Conservation (phyloP, 2,888 invertebrate genomes). For the Drosophila eohydei region DNA sequence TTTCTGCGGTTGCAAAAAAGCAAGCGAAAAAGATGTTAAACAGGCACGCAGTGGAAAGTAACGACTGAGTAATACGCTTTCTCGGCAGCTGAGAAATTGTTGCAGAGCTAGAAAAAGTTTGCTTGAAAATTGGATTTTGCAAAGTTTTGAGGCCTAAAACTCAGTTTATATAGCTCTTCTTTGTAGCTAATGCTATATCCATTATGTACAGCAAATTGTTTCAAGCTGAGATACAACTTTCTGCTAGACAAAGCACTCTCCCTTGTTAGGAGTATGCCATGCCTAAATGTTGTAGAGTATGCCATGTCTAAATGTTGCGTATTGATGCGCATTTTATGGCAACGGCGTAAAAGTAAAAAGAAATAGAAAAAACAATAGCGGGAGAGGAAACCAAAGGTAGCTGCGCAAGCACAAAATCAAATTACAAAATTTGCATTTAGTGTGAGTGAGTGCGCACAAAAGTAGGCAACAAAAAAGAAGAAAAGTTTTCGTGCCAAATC, state of each 20-base stretch:
- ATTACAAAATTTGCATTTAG: constrained; percentile 77
- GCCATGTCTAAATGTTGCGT: not conserved
- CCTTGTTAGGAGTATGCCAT: not conserved
- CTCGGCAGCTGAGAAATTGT: not conserved
- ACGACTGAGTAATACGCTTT: not conserved
- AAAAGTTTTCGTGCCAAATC: constrained; percentile 53
- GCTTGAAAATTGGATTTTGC: not conserved
- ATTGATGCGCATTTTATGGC: constrained; percentile 16
- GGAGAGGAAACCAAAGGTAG: constrained; percentile 48
- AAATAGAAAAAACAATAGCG: constrained; percentile 26
- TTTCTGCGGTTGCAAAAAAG: constrained; percentile 53
- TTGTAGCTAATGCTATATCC: not conserved
- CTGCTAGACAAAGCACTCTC: not conserved
- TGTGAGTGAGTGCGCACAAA: constrained; percentile 56
- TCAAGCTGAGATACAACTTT: not conserved
- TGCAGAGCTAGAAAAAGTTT: not conserved
- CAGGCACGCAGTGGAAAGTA: not conserved
- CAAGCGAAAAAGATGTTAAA: not conserved
- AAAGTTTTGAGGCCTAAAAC: not conserved
- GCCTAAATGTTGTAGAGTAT: not conserved
- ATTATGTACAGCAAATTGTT: not conserved
- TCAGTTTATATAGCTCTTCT: not conserved
- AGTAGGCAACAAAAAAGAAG: constrained; percentile 55
- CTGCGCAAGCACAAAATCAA: constrained; percentile 60
- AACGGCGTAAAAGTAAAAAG: constrained; percentile 34